A percentile compares a stretch with the other conserved stretches of the same genome.
Evolutionary conservation across 2,888 invertebrate species (phyloP).

Genomic region (Drosophila ustulata): DNA sequence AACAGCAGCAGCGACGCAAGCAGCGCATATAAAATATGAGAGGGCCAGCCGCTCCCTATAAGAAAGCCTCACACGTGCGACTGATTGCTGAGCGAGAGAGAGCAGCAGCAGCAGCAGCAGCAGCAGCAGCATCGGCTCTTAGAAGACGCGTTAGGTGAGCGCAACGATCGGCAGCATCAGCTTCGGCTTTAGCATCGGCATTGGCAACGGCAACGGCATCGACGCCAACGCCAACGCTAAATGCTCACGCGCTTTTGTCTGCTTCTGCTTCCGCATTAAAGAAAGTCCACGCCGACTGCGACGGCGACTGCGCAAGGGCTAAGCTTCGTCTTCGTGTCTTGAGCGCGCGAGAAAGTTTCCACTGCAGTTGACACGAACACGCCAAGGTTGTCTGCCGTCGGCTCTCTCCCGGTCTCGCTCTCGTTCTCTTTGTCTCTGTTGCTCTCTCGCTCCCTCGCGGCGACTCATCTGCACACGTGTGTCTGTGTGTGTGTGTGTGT

Average conservation of each 20-base stretch:
- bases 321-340: slow-evolving; percentile 29
- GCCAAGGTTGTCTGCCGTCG: slow-evolving; percentile 68
- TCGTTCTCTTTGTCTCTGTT: background rate
- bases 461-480: no score
- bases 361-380: slow-evolving; percentile 33
- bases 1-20: slow-evolving; percentile 35
- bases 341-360: slow-evolving; percentile 69
- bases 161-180: slow-evolving; percentile 26
- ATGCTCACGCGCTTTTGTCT: slow-evolving; percentile 67
- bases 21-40: slow-evolving; percentile 53
- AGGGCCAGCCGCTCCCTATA: slow-evolving; percentile 63
- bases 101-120: slow-evolving; percentile 42
- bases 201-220: slow-evolving; percentile 42
- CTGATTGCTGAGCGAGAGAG: slow-evolving; percentile 27
- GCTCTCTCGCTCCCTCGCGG: slow-evolving; percentile 1
- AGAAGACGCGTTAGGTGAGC: slow-evolving; percentile 29
- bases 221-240: slow-evolving; percentile 56
- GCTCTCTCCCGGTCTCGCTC: slow-evolving; percentile 6
- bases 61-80: slow-evolving; percentile 42
- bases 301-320: slow-evolving; percentile 33
- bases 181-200: slow-evolving; percentile 24
- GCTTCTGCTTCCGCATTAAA: slow-evolving; percentile 71
- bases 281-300: slow-evolving; percentile 57
- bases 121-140: slow-evolving; percentile 41
- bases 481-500: background rate